phyloP scores from a whole-genome alignment of 2,797 vertebrate genomes.

The Macrochelys suwanniensis region DNA sequence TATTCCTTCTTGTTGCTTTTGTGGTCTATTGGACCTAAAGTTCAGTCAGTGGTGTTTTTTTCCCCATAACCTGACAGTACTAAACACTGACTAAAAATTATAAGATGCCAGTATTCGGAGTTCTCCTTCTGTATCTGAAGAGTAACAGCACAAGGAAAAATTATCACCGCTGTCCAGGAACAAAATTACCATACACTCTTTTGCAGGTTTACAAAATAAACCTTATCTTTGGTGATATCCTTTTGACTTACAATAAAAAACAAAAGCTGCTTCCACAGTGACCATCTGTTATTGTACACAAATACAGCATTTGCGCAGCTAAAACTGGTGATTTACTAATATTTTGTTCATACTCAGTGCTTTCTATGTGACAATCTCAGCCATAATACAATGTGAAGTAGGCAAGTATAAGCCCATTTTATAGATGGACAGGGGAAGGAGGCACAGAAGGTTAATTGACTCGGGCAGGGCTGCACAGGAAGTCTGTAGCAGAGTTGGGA shows the following conservation, averaged over 20 bases:
- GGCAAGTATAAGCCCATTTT: not conserved
- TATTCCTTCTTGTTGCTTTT: not conserved
- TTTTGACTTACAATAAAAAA: not conserved
- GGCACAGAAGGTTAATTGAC: not conserved
- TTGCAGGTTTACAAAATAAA: not conserved
- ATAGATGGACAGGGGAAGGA: not conserved
- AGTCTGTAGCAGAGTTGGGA: not conserved
- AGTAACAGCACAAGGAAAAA: not conserved
- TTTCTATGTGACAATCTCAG: not conserved
- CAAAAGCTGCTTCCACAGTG: not conserved
- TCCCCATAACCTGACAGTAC: not conserved
- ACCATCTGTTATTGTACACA: not conserved
- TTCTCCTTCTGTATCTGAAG: not conserved
- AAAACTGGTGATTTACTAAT: not conserved
- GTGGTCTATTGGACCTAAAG: not conserved
- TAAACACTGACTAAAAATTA: not conserved
- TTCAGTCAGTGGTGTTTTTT: not conserved
- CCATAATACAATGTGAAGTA: not conserved
- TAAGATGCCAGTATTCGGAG: not conserved
- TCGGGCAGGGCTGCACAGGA: not conserved
- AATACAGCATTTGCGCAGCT: not conserved
- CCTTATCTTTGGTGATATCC: not conserved
- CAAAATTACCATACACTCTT: not conserved
- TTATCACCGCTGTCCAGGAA: not conserved
- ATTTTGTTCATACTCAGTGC: not conserved